These are phyloP conservation scores for Synaphobranchus kaupii DNA, from an alignment of 2,797 vertebrate species.

Conservation along the genomic window DNA sequence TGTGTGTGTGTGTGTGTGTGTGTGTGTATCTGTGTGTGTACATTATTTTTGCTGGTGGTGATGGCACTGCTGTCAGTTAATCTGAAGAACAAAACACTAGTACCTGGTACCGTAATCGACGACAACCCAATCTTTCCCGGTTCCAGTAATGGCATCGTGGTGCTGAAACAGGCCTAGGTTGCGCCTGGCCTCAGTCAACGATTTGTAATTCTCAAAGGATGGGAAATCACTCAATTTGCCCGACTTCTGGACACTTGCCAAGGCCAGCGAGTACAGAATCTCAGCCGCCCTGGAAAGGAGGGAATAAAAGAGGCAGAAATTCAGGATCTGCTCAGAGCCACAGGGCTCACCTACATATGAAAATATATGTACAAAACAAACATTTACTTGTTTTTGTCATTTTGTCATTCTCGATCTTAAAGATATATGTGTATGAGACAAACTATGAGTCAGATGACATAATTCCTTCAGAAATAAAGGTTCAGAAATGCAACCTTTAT, in stretches of 20 bases:
- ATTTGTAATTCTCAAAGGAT: conserved; percentile 69
- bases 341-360: background rate
- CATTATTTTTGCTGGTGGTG: background rate
- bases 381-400: background rate
- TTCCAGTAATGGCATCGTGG: conserved; percentile 90
- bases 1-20: background rate
- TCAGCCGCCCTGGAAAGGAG: conserved; percentile 78
- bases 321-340: background rate
- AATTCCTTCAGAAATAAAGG: background rate
- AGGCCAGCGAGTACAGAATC: conserved; percentile 83
- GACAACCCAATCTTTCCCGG: conserved; percentile 85
- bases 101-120: conserved; percentile 91
- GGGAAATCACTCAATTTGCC: conserved; percentile 71
- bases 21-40: background rate
- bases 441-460: background rate
- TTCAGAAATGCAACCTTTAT: no score
- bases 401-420: background rate
- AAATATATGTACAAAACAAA: background rate
- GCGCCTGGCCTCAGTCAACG: conserved; percentile 77
- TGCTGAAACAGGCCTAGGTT: conserved; percentile 90
- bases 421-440: background rate
- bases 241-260: conserved; percentile 74
- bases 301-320: background rate
- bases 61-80: background rate
- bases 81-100: background rate